A percentile compares a stretch with the other conserved stretches of the same genome.
Evolutionary conservation across 2,888 invertebrate genomes (phyloP).

Genomic region (Paralinhomoeus sp.): DNA sequence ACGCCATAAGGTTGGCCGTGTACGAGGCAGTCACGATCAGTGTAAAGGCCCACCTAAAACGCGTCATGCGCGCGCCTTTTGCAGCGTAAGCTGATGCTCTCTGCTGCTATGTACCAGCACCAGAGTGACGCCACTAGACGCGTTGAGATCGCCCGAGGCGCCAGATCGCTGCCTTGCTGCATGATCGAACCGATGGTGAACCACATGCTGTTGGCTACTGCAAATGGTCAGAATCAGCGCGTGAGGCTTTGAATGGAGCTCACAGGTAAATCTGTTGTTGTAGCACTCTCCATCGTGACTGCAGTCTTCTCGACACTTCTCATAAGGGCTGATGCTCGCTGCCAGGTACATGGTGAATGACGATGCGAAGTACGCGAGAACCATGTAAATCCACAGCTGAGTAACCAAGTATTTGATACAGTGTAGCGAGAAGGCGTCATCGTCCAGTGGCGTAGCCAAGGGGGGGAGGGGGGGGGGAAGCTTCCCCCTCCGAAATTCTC

Average conservation of each 20-base stretch:
- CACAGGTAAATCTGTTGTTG: constrained; percentile 42
- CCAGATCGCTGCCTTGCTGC: constrained; percentile 32
- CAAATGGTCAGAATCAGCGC: constrained; percentile 26
- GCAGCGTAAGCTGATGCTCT: constrained; percentile 69
- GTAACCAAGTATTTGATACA: not conserved
- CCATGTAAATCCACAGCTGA: constrained; percentile 60
- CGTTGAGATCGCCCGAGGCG: constrained; percentile 16
- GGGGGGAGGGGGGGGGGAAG: no score
- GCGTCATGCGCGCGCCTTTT: no score
- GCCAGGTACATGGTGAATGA: constrained; percentile 30
- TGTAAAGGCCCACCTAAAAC: constrained; percentile 12
- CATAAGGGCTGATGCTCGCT: constrained; percentile 69
- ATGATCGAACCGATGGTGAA: constrained; percentile 37
- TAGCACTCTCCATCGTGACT: constrained; percentile 28
- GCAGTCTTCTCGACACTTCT: constrained; percentile 43
- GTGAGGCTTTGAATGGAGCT: no score
- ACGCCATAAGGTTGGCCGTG: constrained; percentile 81
- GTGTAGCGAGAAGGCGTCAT: no score
- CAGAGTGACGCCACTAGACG: constrained; percentile 15
- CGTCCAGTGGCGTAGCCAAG: no score
- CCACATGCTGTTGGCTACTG: constrained; percentile 47
- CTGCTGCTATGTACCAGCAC: constrained; percentile 29
- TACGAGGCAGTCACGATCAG: constrained; percentile 66
- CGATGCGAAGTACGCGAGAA: constrained; percentile 30
- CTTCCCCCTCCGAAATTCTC: no score